Base-by-base conservation (phyloP, 1,140 invertebrate species). In the Drosophila subpulchrella region DNA sequence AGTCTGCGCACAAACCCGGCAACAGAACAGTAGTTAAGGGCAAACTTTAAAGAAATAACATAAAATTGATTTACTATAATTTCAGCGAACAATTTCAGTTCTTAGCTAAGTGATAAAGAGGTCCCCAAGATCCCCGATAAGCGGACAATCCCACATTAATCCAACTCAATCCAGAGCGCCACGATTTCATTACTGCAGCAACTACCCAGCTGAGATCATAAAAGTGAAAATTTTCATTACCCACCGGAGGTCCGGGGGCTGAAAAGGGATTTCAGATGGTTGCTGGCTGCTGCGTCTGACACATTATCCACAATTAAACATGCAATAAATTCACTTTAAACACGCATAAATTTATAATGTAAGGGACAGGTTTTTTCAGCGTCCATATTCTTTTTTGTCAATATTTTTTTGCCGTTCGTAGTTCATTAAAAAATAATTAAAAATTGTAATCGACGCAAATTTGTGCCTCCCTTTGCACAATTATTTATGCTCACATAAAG, bases 391-490 rank as follows among this genome's bases (percentile, higher is more conserved):
- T 12, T 51, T 39, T 34, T 62, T 30, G 44, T 60, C 12, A 56
- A 46, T 71, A 42, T 48, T 60, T 66, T 56, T 65, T 79, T 63
- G 48, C 38, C 58, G 62, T 58, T 72, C 76, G 75, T 83, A 86
- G 55, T 89, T 86, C 84, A 86, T 86, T 86, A 86, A 86, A 86
- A 86, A 88, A 86, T 86, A 86, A 86, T 86, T 86, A 88, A 86
- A 86, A 86, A 89, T 66, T 89, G 79, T 86, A 83, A 86, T 79
- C 83, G 84, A 76, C 75, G 67, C 68, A 88, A 73, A 73, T 89
- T 89, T 86, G 65, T 86, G 84, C 59, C 75, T 67, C 83, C 67
- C 75, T 88, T 80, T 89, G 84, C 84, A 78, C 79, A 89, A 86
- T 89, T 83, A 86, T 89, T 86, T 89, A 86, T 89, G 84, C 66